Evolutionary conservation across 2,797 vertebrate genomes (phyloP).

Genomic region (Gymnopithys bicolor): DNA sequence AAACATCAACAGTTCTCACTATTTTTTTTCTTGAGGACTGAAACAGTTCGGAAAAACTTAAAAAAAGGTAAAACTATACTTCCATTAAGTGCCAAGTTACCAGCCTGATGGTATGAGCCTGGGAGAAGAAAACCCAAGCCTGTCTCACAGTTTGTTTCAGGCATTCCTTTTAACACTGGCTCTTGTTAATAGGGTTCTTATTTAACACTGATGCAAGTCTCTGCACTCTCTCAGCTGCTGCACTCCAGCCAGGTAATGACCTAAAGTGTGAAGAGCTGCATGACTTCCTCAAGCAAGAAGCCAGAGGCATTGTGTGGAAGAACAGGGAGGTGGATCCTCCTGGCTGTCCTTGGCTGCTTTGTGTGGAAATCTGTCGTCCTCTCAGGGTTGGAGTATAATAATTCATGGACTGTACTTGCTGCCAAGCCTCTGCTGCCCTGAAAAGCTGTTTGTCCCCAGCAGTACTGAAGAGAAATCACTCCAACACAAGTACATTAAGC

Average conservation of each 20-base stretch:
- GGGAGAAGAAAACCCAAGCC: background rate
- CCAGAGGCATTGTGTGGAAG: background rate
- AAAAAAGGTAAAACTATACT: background rate
- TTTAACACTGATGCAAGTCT: background rate
- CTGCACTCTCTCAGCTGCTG: background rate
- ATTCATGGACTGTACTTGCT: background rate
- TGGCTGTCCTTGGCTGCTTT: background rate
- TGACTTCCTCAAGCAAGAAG: background rate
- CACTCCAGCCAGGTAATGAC: background rate
- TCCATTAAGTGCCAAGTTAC: background rate
- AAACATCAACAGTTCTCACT: background rate
- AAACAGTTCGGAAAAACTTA: background rate
- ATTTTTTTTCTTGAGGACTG: background rate
- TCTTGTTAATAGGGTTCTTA: background rate
- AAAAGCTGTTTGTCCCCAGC: background rate
- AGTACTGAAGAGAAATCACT: background rate
- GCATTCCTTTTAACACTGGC: background rate
- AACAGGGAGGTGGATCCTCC: background rate
- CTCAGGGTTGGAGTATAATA: background rate
- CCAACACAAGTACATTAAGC: background rate
- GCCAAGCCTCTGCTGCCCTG: background rate
- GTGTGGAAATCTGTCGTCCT: accelerated
- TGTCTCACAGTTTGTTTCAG: background rate
- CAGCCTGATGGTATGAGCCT: background rate
- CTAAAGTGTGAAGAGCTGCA: background rate